Evolutionary conservation across 2,797 vertebrate species (phyloP).

Genomic region (Cygnus olor): DNA sequence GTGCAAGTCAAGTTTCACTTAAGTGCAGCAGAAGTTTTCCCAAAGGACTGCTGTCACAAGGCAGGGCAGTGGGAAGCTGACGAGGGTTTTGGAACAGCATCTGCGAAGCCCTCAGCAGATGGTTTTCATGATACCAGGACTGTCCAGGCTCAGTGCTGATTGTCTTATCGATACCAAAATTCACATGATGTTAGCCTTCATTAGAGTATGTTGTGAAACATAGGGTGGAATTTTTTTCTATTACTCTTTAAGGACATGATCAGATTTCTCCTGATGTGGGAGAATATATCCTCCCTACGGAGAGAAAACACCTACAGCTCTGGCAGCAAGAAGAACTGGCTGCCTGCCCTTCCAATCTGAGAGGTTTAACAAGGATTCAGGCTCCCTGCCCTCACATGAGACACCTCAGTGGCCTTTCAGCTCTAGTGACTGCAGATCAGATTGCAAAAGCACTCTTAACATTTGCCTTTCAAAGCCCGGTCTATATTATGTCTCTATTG

Average conservation of each 20-base stretch:
- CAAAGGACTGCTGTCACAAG: constrained; percentile 30
- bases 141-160: not conserved
- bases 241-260: not conserved
- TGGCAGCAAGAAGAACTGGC: not conserved
- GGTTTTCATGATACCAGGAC: not conserved
- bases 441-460: not conserved
- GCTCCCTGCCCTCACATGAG: not conserved
- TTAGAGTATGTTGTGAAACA: not conserved
- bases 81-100: not conserved
- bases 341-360: not conserved
- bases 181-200: not conserved
- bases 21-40: constrained; percentile 54
- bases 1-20: constrained; percentile 68
- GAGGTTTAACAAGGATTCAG: not conserved
- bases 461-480: not conserved
- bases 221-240: not conserved
- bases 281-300: not conserved
- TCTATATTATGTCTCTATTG: not conserved
- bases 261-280: not conserved
- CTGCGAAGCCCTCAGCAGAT: not conserved
- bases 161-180: not conserved
- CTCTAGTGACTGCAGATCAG: not conserved
- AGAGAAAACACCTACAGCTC: not conserved
- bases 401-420: not conserved
- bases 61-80: constrained; percentile 38